Conservation (phyloP, 2,888 invertebrate species). For the Cephus nigrinus region DNA sequence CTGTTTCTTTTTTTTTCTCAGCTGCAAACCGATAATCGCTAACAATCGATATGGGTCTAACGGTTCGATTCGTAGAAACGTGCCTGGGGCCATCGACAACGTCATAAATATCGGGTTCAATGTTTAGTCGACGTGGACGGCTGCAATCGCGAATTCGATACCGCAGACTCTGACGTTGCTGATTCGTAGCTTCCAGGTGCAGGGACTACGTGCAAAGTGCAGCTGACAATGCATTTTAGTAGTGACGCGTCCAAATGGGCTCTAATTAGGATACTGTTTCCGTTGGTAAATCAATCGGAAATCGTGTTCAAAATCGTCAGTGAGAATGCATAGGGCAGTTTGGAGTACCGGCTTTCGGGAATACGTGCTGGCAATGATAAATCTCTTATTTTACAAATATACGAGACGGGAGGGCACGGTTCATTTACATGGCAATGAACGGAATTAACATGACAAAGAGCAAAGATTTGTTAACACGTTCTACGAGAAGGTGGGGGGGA, state of each 20-base stretch:
- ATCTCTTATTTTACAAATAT: background rate
- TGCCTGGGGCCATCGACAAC: constrained; percentile 20
- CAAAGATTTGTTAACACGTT: constrained; percentile 4
- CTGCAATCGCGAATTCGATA: constrained; percentile 27
- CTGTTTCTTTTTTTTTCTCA: too few relatives aligned
- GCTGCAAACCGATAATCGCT: too few relatives aligned
- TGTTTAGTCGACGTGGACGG: constrained; percentile 17
- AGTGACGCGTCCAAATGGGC: too few relatives aligned
- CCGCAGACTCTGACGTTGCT: background rate
- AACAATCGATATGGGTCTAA: too few relatives aligned
- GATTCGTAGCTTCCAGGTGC: too few relatives aligned
- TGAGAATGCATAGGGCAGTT: too few relatives aligned
- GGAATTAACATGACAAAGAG: constrained; percentile 1
- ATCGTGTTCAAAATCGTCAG: too few relatives aligned
- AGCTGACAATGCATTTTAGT: too few relatives aligned
- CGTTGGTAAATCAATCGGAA: too few relatives aligned
- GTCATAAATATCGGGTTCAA: constrained; percentile 19
- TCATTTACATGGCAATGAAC: constrained; percentile 1
- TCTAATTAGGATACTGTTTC: too few relatives aligned
- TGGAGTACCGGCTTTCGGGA: background rate
- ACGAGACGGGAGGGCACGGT: background rate
- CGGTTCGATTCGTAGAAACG: constrained; percentile 8
- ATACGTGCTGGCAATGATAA: too few relatives aligned
- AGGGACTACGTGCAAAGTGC: too few relatives aligned
- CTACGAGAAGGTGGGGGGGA: background rate